Conservation (phyloP, 2,888 invertebrate genomes). For the Panopea generosa region DNA sequence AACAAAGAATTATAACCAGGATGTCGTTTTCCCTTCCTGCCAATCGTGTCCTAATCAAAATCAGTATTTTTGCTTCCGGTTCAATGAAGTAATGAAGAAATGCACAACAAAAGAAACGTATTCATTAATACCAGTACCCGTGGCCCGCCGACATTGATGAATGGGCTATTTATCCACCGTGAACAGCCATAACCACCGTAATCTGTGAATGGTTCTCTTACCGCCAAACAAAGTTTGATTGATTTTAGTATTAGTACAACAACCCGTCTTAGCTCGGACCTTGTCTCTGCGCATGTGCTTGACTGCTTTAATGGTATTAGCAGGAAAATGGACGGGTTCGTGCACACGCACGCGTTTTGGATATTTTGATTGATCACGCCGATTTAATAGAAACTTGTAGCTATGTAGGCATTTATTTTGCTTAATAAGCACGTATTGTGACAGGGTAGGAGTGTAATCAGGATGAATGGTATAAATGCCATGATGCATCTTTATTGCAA, state of each 20-base stretch:
- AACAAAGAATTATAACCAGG: too few species aligned
- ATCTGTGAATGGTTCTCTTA: not conserved
- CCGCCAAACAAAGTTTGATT: conserved; percentile 3
- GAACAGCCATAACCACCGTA: conserved; percentile 15
- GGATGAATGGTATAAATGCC: conserved; percentile 15
- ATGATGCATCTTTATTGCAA: conserved; percentile 31
- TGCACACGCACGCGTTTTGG: conserved; percentile 8
- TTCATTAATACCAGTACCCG: not conserved
- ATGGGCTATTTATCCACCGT: conserved; percentile 50
- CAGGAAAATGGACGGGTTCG: not conserved
- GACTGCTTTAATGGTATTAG: conserved; percentile 10
- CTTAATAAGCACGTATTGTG: conserved; percentile 40
- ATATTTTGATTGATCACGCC: conserved; percentile 41
- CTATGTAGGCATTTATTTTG: conserved; percentile 37
- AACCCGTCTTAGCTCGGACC: conserved; percentile 6
- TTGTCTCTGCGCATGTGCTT: conserved; percentile 17
- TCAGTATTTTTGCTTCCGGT: too few species aligned
- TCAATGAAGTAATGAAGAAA: conserved; percentile 4
- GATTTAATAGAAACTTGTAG: conserved; percentile 29
- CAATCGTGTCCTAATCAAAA: too few species aligned
- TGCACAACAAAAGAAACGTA: not conserved
- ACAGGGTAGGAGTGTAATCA: conserved; percentile 38
- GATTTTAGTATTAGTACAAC: not conserved
- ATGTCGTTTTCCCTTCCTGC: too few species aligned
- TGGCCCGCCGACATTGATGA: conserved; percentile 32